These are phyloP conservation scores for Hirtodrosophila trivittata DNA, from an alignment of 2,888 invertebrate genomes.

Conservation along the genomic window DNA sequence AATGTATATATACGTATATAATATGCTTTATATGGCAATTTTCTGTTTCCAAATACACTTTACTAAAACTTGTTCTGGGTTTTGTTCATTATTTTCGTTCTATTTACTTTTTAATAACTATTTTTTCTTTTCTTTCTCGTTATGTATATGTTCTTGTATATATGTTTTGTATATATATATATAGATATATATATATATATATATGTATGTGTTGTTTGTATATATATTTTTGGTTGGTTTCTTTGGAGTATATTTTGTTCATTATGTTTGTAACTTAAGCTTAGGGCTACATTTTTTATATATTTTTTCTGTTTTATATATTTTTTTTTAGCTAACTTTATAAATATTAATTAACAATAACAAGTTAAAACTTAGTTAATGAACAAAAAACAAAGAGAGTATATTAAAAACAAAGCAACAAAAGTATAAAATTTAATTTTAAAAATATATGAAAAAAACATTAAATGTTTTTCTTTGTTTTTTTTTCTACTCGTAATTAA, in stretches of 20 bases:
- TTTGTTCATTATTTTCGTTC: conserved; percentile 40
- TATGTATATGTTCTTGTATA: conserved; percentile 68
- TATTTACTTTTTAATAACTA: neutral
- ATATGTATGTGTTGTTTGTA: conserved; percentile 73
- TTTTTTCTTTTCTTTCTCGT: conserved; percentile 32
- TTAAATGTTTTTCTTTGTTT: conserved; percentile 43
- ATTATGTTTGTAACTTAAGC: conserved; percentile 69
- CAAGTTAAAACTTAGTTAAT: conserved; percentile 72
- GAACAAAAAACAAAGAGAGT: conserved; percentile 62
- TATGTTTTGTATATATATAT: conserved; percentile 63
- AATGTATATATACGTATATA: conserved; percentile 38
- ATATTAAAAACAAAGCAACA: conserved; percentile 72
- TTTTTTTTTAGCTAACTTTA: conserved; percentile 45
- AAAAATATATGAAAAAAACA: conserved; percentile 40
- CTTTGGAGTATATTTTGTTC: conserved; percentile 83
- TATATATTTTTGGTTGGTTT: conserved; percentile 83
- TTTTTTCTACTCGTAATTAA: conserved; percentile 13
- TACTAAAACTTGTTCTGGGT: conserved; percentile 77
- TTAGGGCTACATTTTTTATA: conserved; percentile 57
- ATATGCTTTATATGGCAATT: conserved; percentile 72
- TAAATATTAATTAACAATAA: conserved; percentile 79
- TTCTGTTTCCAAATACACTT: conserved; percentile 75
- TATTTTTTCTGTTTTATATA: conserved; percentile 35
- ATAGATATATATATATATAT: conserved; percentile 56
- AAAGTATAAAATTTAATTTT: conserved; percentile 42